Conservation (phyloP, 2,888 invertebrate genomes). For the Acanthosoma haemorrhoidale region DNA sequence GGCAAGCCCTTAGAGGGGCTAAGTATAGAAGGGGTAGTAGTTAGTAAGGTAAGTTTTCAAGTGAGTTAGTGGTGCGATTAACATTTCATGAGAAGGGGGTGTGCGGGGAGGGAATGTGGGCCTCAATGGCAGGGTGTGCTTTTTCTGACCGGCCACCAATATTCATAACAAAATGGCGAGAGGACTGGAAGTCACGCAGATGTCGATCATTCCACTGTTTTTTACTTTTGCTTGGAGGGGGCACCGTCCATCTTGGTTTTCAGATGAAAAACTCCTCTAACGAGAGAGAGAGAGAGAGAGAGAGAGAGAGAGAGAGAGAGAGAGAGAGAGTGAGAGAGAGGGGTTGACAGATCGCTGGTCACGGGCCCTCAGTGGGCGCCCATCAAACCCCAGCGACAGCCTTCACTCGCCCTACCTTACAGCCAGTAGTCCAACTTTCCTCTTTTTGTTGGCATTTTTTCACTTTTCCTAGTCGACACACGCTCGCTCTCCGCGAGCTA, state of each 20-base stretch:
- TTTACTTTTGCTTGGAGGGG: slow-evolving; percentile 6
- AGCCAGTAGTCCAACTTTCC: not conserved
- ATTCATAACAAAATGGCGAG: slow-evolving; percentile 29
- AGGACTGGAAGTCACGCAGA: slow-evolving; percentile 4
- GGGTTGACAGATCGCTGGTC: not conserved
- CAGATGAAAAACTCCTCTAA: slow-evolving; percentile 24
- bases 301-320: slow-evolving; percentile 15
- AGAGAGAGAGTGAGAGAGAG: not conserved
- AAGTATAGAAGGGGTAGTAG: not conserved
- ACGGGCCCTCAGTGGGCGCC: slow-evolving; percentile 6
- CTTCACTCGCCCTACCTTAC: too few relatives aligned
- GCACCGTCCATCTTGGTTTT: slow-evolving; percentile 26
- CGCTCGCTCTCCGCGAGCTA: too few relatives aligned
- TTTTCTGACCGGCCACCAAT: not conserved
- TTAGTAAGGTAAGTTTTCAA: not conserved
- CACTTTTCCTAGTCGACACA: too few relatives aligned
- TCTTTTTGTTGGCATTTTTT: slow-evolving; percentile 3
- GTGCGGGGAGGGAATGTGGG: not conserved
- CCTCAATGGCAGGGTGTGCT: not conserved
- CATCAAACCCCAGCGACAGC: slow-evolving; percentile 1
- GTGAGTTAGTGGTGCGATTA: not conserved
- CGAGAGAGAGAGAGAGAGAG: slow-evolving; percentile 15
- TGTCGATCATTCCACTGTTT: slow-evolving; percentile 24
- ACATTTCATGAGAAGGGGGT: slow-evolving; percentile 1
- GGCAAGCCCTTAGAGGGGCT: too few relatives aligned